Percentiles rank a stretch among this genome's conserved stretches.
Evolutionary conservation across 2,797 vertebrate species (phyloP).

Genomic region (Carduelis carduelis): DNA sequence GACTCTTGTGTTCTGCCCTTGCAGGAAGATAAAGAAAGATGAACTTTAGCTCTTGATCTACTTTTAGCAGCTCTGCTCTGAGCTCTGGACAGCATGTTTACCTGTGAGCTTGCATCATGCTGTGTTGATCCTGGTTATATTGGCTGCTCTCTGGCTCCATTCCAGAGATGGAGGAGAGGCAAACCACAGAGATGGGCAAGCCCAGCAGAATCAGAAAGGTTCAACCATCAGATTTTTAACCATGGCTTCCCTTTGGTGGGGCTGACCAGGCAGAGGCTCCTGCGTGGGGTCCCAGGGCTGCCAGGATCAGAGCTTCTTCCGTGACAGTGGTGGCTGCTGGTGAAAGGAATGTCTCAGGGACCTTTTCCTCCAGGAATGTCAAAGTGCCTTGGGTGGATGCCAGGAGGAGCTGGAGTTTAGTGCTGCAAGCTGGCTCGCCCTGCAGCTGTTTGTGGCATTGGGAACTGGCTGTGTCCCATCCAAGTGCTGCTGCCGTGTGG

Average conservation of each 20-base stretch:
- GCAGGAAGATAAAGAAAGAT: slow-evolving; percentile 3
- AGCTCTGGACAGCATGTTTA: neutral
- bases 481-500: fast-evolving
- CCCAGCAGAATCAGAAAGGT: fast-evolving
- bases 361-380: fast-evolving
- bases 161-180: neutral
- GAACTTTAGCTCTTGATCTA: slow-evolving; percentile 4
- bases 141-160: neutral
- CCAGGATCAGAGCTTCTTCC: neutral
- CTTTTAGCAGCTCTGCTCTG: slow-evolving; percentile 4
- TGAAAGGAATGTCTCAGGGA: neutral
- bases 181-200: neutral
- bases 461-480: neutral
- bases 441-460: neutral
- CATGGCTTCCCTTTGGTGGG: fast-evolving
- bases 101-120: neutral
- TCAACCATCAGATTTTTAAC: neutral
- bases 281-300: fast-evolving
- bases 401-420: neutral
- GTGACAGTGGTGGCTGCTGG: neutral
- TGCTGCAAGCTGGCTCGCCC: neutral
- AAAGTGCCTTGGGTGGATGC: neutral
- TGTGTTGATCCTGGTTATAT: neutral
- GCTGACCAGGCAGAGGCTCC: neutral
- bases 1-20: neutral